phyloP scores from a whole-genome alignment of 2,888 invertebrate genomes.

The Parnassius apollo region DNA sequence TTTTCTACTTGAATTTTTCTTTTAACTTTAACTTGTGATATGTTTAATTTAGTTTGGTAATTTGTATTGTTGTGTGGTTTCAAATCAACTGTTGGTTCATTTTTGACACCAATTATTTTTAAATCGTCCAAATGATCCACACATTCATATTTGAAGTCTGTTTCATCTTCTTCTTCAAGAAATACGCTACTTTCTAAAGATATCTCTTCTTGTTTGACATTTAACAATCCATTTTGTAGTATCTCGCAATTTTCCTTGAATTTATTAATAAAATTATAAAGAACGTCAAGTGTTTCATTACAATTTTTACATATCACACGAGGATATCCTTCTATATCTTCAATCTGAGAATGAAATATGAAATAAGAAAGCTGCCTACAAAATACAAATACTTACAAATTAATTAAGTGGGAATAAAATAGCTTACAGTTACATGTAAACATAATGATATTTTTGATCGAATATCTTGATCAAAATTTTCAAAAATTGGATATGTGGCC shows the following conservation, averaged over 20 bases:
- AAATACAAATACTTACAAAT: neutral
- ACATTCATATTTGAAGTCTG: slow-evolving; percentile 23
- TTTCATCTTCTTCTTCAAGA: neutral
- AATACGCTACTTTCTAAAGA: slow-evolving; percentile 10
- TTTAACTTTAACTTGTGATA: slow-evolving; percentile 1
- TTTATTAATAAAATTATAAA: slow-evolving; percentile 56
- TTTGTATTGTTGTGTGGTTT: neutral
- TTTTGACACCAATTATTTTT: slow-evolving; percentile 4
- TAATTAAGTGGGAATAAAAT: neutral
- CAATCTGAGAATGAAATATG: slow-evolving; percentile 50
- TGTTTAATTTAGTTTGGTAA: neutral
- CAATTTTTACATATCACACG: slow-evolving; percentile 59
- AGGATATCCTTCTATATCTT: slow-evolving; percentile 64
- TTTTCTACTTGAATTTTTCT: slow-evolving; percentile 40
- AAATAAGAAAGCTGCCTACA: neutral
- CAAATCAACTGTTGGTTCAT: slow-evolving; percentile 26
- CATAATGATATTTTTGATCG: slow-evolving; percentile 52
- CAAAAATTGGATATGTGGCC: slow-evolving; percentile 60
- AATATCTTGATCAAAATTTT: slow-evolving; percentile 39
- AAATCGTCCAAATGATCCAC: slow-evolving; percentile 32
- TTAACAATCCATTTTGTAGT: slow-evolving; percentile 46
- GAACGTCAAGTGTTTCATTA: slow-evolving; percentile 48
- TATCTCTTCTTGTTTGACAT: slow-evolving; percentile 50
- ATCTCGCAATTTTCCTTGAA: slow-evolving; percentile 54
- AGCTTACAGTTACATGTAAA: slow-evolving; percentile 56